Percentiles rank a stretch among this genome's conserved stretches.
Evolutionary conservation across 2,888 invertebrate species (phyloP).

Genomic region (Zygothrica quintamaculata): DNA sequence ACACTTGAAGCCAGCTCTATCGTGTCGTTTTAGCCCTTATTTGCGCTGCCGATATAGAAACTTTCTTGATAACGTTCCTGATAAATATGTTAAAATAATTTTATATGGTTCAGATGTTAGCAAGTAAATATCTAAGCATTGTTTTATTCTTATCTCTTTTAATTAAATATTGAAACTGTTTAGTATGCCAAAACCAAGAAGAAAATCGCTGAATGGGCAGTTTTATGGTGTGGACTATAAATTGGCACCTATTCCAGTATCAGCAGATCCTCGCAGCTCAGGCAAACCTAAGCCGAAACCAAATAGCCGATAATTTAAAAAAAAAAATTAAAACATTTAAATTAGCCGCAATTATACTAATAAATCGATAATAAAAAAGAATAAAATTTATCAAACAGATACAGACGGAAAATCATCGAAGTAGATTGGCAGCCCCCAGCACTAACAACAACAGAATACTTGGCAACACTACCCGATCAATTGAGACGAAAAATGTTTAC

Average conservation of each 20-base stretch:
- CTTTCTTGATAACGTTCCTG: conserved; percentile 59
- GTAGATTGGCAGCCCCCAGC: conserved; percentile 43
- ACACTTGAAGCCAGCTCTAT: conserved; percentile 60
- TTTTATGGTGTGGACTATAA: conserved; percentile 76
- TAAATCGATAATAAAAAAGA: conserved; percentile 14
- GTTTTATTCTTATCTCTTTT: too few species aligned
- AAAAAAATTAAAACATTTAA: conserved; percentile 2
- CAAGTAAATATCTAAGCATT: conserved; percentile 28
- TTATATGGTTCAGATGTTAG: conserved; percentile 18
- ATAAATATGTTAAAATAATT: conserved; percentile 32
- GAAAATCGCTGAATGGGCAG: conserved; percentile 71
- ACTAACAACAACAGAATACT: conserved; percentile 5
- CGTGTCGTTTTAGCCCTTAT: conserved; percentile 49
- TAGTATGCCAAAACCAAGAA: conserved; percentile 59
- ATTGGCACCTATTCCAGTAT: conserved; percentile 70
- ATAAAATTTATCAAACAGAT: conserved; percentile 44
- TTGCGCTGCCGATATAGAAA: conserved; percentile 45
- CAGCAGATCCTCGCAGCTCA: conserved; percentile 46
- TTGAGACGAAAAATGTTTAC: conserved; percentile 76
- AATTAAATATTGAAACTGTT: too few species aligned
- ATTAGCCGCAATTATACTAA: background rate
- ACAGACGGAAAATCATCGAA: conserved; percentile 30
- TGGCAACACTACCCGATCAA: conserved; percentile 54
- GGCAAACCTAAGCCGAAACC: conserved; percentile 8
- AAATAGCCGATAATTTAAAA: background rate